These are phyloP conservation scores for Rhinoderma darwinii DNA, from an alignment of 2,113 vertebrate species.

Conservation along the genomic window DNA sequence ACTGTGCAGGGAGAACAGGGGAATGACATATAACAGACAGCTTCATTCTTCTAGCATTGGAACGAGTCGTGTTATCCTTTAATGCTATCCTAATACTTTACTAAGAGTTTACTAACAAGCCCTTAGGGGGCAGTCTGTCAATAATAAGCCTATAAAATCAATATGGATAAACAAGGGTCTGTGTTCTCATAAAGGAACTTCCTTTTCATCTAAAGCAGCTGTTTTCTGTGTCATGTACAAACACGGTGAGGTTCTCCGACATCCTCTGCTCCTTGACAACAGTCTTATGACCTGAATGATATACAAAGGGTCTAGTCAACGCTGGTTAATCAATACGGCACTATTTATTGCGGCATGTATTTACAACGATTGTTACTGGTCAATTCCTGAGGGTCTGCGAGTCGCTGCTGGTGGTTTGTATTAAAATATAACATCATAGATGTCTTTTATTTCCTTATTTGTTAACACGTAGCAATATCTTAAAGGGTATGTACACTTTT, in stretches of 20 bases:
- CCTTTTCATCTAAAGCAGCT: conserved; percentile 67
- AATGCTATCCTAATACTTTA: conserved; percentile 66
- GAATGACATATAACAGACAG: conserved; percentile 53
- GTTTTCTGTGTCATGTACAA: conserved; percentile 60
- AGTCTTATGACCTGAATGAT: conserved; percentile 30
- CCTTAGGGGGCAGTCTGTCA: conserved; percentile 66
- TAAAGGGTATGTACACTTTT: not conserved
- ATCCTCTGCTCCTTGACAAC: conserved; percentile 8
- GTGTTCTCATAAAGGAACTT: conserved; percentile 72
- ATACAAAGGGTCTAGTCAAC: conserved; percentile 16
- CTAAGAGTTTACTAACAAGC: conserved; percentile 69
- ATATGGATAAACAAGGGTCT: conserved; percentile 71
- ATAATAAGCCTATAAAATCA: conserved; percentile 74
- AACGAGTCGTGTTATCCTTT: conserved; percentile 64
- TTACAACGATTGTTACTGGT: not conserved
- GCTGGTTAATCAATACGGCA: not conserved
- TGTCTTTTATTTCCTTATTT: not conserved
- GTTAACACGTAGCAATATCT: not conserved
- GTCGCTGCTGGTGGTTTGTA: not conserved
- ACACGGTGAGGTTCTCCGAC: conserved; percentile 30
- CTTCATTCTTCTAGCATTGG: conserved; percentile 61
- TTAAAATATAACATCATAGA: not conserved
- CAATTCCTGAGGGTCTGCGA: not conserved
- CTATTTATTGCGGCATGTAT: conserved; percentile 29
- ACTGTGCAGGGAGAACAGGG: not conserved